Conservation (phyloP, 1,140 invertebrate genomes). For the Sarcophaga peregrina region DNA sequence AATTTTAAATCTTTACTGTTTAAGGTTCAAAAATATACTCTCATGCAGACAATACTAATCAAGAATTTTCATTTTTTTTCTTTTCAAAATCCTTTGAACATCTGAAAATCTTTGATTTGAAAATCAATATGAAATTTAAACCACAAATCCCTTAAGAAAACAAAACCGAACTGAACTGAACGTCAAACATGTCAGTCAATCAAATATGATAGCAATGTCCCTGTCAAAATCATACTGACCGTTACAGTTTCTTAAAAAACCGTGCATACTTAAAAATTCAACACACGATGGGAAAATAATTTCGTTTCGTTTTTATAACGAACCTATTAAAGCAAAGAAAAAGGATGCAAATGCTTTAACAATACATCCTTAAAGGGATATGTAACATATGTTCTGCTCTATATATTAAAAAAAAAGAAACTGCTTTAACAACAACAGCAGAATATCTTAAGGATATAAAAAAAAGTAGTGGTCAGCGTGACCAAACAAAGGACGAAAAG, state of each 20-base stretch:
- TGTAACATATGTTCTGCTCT: background rate
- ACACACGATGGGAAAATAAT: constrained; percentile 29
- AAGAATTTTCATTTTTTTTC: no score
- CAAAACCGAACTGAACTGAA: background rate
- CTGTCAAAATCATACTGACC: constrained; percentile 1
- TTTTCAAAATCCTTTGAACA: no score
- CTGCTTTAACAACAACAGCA: background rate
- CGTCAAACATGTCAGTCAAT: background rate
- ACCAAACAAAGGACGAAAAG: background rate
- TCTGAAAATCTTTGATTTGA: no score
- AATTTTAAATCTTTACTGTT: no score
- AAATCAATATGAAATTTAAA: background rate
- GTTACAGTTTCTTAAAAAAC: constrained; percentile 21
- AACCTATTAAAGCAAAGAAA: background rate
- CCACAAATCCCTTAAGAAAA: constrained; percentile 11
- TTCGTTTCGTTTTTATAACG: background rate
- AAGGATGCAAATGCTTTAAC: constrained; percentile 28
- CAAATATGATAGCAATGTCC: background rate
- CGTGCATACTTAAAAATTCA: background rate
- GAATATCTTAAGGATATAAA: background rate
- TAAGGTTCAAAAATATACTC: no score
- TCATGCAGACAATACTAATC: no score
- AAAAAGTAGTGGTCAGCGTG: background rate
- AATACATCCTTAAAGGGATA: background rate
- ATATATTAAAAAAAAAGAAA: background rate